Base-by-base conservation (phyloP, 2,888 invertebrate genomes). In the Drosophila fungiperda region DNA sequence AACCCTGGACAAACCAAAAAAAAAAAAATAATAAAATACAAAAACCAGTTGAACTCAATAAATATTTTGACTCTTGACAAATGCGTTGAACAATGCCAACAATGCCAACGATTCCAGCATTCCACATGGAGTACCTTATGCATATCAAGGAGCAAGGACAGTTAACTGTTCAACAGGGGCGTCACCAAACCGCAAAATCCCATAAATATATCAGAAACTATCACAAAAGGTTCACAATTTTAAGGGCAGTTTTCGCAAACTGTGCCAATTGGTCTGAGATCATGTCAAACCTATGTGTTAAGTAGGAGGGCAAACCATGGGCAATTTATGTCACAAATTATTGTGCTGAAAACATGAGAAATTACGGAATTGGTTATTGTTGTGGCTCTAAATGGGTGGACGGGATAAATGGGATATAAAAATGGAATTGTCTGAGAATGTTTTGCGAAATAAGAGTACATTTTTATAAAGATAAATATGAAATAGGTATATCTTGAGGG, bases 11-110 rank as follows among this genome's bases (percentile, higher is more conserved):
- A 61, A 32, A 45, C 54, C 50, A 68, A 50, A 35, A 33, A 55
- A 54, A n/a, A 50, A n/a, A n/a, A 53, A 69, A 57, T 54, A 58
- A 63, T 77, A 73, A 76, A 79, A 79, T 76, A 76, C 77, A 79
- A 75, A 83, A 83, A 86, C 76, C 83, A 78, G 76, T 86, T 90
- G 91, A 90, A 87, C 89, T 91, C 87, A 89, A 90, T 91, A 91
- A 90, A 91, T 90, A 90, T 91, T 91, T 90, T 87, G 89, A 89
- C 87, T 87, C 69, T 81, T 89, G 90, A 91, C 89, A 89, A 85
- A 88, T 81, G 78, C 82, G 65, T 70, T 32, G 73, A 78, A 81
- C 74, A 79, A 76, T 76, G 63, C 76, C 54, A 76, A 76, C 71
- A 76, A 76, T 76, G 57, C 48, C 49, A 60, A 59, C 55, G 61